Conservation (phyloP, 2,797 vertebrate species). For the Oreochromis grahami region DNA sequence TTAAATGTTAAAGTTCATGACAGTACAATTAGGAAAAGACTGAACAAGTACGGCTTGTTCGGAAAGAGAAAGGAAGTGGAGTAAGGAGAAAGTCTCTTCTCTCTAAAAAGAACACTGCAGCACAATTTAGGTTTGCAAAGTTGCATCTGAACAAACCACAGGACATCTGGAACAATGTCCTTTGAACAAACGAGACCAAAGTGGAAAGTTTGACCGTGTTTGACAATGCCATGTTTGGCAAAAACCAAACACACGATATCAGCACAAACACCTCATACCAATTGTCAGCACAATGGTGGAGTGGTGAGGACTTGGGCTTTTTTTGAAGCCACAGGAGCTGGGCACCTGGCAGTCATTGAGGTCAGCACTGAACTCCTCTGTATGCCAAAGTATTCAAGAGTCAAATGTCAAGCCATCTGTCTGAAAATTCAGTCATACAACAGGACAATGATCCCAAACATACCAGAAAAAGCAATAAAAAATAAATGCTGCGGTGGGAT, state of each 20-base stretch:
- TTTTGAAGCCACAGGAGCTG: not conserved
- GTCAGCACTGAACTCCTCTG: not conserved
- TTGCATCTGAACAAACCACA: not conserved
- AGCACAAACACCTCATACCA: not conserved
- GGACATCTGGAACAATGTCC: not conserved
- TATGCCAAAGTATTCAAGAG: not conserved
- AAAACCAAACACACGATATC: not conserved
- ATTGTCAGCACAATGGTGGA: not conserved
- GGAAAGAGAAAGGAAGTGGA: not conserved
- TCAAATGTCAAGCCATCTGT: not conserved
- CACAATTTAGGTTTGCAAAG: not conserved
- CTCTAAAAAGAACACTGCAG: not conserved
- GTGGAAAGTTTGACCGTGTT: not conserved
- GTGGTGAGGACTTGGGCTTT: not conserved
- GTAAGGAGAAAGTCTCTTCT: not conserved
- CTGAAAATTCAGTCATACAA: not conserved
- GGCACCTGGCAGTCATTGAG: not conserved
- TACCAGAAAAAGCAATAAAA: not conserved
- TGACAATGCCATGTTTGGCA: not conserved
- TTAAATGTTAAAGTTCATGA: not conserved
- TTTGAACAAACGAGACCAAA: not conserved
- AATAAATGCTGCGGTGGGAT: not conserved
- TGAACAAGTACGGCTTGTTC: not conserved
- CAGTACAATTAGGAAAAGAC: not conserved
- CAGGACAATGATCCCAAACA: not conserved